Conservation (phyloP, 2,888 invertebrate species). For the Mythimna impura region DNA sequence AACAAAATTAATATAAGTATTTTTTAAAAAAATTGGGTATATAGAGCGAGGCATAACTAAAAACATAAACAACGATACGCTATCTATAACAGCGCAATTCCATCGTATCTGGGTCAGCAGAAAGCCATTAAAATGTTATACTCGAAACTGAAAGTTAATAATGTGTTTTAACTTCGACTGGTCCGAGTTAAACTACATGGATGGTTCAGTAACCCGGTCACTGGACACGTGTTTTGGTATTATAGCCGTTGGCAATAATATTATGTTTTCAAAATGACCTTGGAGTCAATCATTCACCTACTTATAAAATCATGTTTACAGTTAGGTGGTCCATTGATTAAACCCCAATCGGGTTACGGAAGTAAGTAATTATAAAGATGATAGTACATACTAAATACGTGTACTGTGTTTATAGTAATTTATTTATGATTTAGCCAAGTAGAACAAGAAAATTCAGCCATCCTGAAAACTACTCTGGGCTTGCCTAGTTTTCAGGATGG, state of each 20-base stretch:
- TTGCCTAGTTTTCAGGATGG: too few species aligned
- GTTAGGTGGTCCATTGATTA: background rate
- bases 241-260: slow-evolving; percentile 21
- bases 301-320: background rate
- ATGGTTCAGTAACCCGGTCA: slow-evolving; percentile 27
- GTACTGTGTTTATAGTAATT: background rate
- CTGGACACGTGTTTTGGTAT: slow-evolving; percentile 15
- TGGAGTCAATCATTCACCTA: slow-evolving; percentile 5
- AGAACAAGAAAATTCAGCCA: too few species aligned
- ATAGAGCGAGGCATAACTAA: slow-evolving; percentile 30
- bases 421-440: too few species aligned
- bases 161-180: slow-evolving; percentile 23
- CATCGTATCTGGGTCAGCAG: slow-evolving; percentile 44
- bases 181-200: slow-evolving; percentile 6
- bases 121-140: slow-evolving; percentile 37
- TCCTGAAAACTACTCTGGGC: too few species aligned
- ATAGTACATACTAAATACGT: background rate
- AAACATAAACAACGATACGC: slow-evolving; percentile 18
- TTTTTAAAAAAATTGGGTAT: background rate
- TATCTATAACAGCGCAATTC: slow-evolving; percentile 3
- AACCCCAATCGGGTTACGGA: too few species aligned
- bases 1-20: too few species aligned
- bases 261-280: slow-evolving; percentile 31
- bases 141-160: slow-evolving; percentile 54
- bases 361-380: background rate